phyloP scores from a whole-genome alignment of 2,113 vertebrate genomes.

The Cololabis saira region DNA sequence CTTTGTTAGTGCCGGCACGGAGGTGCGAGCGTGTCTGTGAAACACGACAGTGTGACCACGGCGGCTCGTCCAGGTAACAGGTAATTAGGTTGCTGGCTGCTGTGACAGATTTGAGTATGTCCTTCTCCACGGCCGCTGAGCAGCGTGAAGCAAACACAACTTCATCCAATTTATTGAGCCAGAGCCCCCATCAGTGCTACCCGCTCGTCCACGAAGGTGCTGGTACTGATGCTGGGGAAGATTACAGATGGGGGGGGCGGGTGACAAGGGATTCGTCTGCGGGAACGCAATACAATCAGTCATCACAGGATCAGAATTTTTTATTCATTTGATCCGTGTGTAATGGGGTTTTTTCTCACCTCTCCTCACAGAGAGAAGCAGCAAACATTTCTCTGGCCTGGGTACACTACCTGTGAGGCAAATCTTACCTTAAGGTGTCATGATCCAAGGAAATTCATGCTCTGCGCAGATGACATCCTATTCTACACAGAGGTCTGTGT shows the following conservation, averaged over 20 bases:
- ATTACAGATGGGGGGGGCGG: not conserved
- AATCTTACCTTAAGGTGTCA: no score
- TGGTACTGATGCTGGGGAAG: not conserved
- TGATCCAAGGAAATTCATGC: no score
- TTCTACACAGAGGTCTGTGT: not conserved
- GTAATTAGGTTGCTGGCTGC: constrained; percentile 46
- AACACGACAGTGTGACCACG: constrained; percentile 51
- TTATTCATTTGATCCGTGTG: not conserved
- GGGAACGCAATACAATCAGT: not conserved
- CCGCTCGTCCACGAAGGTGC: not conserved
- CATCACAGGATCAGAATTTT: not conserved
- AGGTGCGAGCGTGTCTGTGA: constrained; percentile 26
- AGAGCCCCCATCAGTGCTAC: constrained; percentile 11
- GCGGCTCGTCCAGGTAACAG: constrained; percentile 56
- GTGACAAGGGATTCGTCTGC: not conserved
- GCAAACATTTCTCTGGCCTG: no score
- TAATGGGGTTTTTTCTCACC: not conserved
- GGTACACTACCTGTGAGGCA: no score
- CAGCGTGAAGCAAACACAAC: constrained; percentile 41
- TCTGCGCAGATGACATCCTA: constrained; percentile 23
- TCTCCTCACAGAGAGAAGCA: not conserved
- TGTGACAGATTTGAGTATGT: constrained; percentile 37
- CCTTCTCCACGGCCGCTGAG: constrained; percentile 25
- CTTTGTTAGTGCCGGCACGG: not conserved
- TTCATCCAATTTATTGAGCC: constrained; percentile 18